A percentile compares a stretch with the other conserved stretches of the same genome.
phyloP scores from a whole-genome alignment of 2,113 vertebrate genomes.

The Dicaeum eximium region DNA sequence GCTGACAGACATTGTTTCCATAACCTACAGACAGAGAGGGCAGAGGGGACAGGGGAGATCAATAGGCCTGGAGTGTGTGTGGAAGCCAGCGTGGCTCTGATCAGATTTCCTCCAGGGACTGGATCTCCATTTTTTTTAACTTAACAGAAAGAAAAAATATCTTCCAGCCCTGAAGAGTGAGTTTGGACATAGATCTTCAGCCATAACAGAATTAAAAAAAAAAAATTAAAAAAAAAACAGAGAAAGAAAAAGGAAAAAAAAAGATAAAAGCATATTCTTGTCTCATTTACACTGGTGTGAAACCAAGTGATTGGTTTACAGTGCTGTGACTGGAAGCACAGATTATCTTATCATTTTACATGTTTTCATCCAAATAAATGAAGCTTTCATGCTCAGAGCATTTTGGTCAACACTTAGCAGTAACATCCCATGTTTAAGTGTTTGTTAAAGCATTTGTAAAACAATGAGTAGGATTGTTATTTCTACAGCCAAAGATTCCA shows the following conservation, averaged over 20 bases:
- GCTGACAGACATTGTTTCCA: constrained; percentile 58
- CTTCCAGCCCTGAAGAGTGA: not conserved
- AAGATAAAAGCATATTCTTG: not conserved
- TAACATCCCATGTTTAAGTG: not conserved
- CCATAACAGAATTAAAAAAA: not conserved
- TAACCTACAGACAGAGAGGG: constrained; percentile 34
- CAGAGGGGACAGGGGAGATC: constrained; percentile 37
- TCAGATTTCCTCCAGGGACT: constrained; percentile 44
- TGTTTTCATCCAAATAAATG: constrained; percentile 25
- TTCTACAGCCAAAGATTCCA: constrained; percentile 32
- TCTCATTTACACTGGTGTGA: not conserved
- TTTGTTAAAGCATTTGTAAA: constrained; percentile 24
- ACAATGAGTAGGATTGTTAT: not conserved
- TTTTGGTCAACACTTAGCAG: constrained; percentile 32
- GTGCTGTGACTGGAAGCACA: not conserved
- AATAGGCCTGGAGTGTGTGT: constrained; percentile 16
- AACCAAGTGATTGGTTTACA: not conserved
- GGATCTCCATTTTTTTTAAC: not conserved
- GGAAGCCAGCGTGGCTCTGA: not conserved
- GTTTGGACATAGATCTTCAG: not conserved
- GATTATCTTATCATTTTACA: constrained; percentile 29
- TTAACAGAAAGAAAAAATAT: not conserved
- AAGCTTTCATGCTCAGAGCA: constrained; percentile 13
- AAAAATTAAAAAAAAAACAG: rapidly evolving
- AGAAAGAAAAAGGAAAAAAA: rapidly evolving